Conservation (phyloP, 1,140 invertebrate genomes). For the Drosophila pseudoananassae region DNA sequence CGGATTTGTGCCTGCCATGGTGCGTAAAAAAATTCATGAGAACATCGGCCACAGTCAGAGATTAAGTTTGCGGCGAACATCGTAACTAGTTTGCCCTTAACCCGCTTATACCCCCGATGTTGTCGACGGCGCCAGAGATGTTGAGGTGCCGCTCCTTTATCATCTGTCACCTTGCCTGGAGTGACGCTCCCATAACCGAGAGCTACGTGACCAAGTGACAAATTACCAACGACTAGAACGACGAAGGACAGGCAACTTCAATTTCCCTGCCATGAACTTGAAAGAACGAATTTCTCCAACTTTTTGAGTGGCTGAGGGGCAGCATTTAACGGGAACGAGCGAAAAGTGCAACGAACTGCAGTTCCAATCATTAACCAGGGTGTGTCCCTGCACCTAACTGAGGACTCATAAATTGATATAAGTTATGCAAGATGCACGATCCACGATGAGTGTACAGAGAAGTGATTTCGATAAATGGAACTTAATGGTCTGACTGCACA, state of each 20-base stretch:
- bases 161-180: conserved; percentile 49
- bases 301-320: conserved; percentile 46
- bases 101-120: not conserved
- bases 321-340: conserved; percentile 8
- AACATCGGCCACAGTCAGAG: conserved; percentile 35
- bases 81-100: conserved; percentile 37
- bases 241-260: conserved; percentile 51
- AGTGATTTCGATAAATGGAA: conserved; percentile 20
- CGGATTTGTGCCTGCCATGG: conserved; percentile 27
- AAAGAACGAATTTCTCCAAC: conserved; percentile 58
- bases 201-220: conserved; percentile 79
- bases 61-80: conserved; percentile 50
- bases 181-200: conserved; percentile 42
- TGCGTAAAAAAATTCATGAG: conserved; percentile 35
- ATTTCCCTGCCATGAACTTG: conserved; percentile 73
- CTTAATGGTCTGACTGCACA: conserved; percentile 6
- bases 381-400: conserved; percentile 25
- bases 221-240: conserved; percentile 58
- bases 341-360: conserved; percentile 68
- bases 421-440: conserved; percentile 48
- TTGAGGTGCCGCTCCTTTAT: conserved; percentile 33
- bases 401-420: conserved; percentile 51
- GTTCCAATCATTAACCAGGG: conserved; percentile 39
- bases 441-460: conserved; percentile 25
- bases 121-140: not conserved